Evolutionary conservation across 2,113 vertebrate genomes (phyloP).

Genomic region (Eulemur rufifrons): DNA sequence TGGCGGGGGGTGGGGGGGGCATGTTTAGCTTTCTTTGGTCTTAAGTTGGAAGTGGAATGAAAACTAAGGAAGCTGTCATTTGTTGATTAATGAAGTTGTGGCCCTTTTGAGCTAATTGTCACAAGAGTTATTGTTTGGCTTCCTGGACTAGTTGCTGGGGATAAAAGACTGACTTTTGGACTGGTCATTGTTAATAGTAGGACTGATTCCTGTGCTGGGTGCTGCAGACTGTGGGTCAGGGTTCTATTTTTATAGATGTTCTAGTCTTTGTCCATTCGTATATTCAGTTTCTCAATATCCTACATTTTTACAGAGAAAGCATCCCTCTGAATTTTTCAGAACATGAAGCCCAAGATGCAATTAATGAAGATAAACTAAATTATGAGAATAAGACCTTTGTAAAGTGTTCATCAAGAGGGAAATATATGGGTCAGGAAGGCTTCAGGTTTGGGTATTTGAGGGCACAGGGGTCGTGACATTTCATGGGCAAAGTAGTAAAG

Average conservation of each 20-base stretch:
- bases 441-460: not conserved
- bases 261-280: not conserved
- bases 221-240: not conserved
- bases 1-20: not conserved
- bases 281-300: not conserved
- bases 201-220: not conserved
- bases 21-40: not conserved
- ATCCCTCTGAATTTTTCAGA: not conserved
- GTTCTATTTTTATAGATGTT: not conserved
- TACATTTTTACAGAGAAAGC: not conserved
- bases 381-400: not conserved
- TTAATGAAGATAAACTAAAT: conserved; percentile 9
- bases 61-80: not conserved
- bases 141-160: no score
- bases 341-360: not conserved
- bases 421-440: not conserved
- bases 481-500: not conserved
- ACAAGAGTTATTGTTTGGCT: not conserved
- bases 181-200: not conserved
- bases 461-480: not conserved
- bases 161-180: no score
- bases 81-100: not conserved
- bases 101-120: not conserved
- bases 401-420: not conserved
- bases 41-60: not conserved